These are phyloP conservation scores for Antitype chi DNA, from an alignment of 2,888 invertebrate species.

Conservation along the genomic window DNA sequence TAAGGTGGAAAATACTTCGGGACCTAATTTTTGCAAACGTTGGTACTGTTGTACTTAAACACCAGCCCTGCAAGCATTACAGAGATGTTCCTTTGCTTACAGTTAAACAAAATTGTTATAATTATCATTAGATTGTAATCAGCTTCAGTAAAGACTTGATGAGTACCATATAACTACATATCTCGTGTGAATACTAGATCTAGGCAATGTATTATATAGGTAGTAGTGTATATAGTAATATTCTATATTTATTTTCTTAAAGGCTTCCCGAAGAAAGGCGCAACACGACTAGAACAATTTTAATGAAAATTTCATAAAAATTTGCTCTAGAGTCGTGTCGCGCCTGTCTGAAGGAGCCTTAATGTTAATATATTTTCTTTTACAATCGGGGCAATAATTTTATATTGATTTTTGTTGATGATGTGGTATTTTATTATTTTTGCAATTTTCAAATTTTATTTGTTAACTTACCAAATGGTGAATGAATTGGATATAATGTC, in stretches of 20 bases:
- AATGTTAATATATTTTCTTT: constrained; percentile 65
- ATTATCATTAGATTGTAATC: constrained; percentile 79
- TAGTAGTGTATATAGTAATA: constrained; percentile 84
- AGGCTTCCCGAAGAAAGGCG: background rate
- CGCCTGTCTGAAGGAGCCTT: background rate
- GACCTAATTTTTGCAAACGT: constrained; percentile 45
- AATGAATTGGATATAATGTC: background rate
- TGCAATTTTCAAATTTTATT: constrained; percentile 80
- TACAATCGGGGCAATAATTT: constrained; percentile 85
- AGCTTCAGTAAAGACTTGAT: constrained; percentile 87
- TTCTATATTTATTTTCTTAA: constrained; percentile 73
- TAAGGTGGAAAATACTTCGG: constrained; percentile 45
- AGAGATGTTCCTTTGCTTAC: constrained; percentile 83
- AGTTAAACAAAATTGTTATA: constrained; percentile 72
- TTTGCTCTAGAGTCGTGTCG: background rate
- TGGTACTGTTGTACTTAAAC: constrained; percentile 47
- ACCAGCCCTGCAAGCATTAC: constrained; percentile 71
- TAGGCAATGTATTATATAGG: constrained; percentile 88
- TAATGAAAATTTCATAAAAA: background rate
- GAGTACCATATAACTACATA: constrained; percentile 85
- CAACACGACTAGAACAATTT: background rate
- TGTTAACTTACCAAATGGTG: constrained; percentile 64
- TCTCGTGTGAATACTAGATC: constrained; percentile 88
- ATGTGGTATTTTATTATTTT: constrained; percentile 82
- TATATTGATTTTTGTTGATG: constrained; percentile 81